These are phyloP conservation scores for Ditylenchus weischeri DNA, from an alignment of 2,888 invertebrate genomes.

Conservation along the genomic window DNA sequence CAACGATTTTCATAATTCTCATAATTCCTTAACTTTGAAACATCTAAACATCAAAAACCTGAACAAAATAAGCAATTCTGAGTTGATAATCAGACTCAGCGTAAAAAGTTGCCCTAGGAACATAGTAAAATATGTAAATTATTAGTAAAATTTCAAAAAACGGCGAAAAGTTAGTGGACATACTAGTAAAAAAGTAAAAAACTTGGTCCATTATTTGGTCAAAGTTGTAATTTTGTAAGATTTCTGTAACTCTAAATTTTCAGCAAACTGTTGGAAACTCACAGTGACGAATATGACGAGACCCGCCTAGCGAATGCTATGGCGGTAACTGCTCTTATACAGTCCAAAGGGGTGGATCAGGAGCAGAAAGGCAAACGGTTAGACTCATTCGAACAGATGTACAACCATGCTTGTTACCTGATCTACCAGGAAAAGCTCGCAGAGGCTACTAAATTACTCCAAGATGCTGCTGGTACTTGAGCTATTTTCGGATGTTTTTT, in stretches of 20 bases:
- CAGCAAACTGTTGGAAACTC: slow-evolving; percentile 31
- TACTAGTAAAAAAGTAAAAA: too few relatives aligned
- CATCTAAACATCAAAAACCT: too few relatives aligned
- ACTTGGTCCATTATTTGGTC: too few relatives aligned
- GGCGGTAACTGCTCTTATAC: slow-evolving; percentile 81
- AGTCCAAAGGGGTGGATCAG: slow-evolving; percentile 39
- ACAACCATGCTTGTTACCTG: slow-evolving; percentile 81
- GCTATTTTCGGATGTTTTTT: background rate
- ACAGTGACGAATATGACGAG: slow-evolving; percentile 84
- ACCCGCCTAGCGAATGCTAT: slow-evolving; percentile 89
- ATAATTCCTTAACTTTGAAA: too few relatives aligned
- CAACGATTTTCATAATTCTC: too few relatives aligned
- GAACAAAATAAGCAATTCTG: too few relatives aligned
- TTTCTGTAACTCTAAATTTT: too few relatives aligned
- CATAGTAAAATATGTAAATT: too few relatives aligned
- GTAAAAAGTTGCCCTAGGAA: too few relatives aligned
- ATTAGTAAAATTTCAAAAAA: too few relatives aligned
- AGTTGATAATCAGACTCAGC: too few relatives aligned
- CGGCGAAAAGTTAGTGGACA: too few relatives aligned
- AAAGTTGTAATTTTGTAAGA: background rate
- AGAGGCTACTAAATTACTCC: slow-evolving; percentile 79
- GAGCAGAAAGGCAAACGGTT: slow-evolving; percentile 11
- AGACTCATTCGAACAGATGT: slow-evolving; percentile 82
- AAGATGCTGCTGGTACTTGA: slow-evolving; percentile 60
- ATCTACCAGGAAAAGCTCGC: slow-evolving; percentile 67